These are phyloP conservation scores for Cacoxenus indagator DNA, from an alignment of 2,888 invertebrate genomes.

Conservation along the genomic window DNA sequence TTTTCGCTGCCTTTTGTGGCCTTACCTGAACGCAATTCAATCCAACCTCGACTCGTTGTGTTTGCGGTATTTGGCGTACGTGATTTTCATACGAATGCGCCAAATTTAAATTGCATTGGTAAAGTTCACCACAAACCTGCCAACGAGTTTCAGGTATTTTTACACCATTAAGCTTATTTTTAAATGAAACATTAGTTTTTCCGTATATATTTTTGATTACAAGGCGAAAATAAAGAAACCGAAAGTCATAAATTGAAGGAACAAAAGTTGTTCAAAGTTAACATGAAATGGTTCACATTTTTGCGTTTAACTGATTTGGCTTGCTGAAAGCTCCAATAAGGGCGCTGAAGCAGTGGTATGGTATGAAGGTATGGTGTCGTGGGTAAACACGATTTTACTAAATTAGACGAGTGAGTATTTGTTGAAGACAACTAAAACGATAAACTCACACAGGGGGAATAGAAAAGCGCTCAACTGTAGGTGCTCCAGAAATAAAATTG, in stretches of 20 bases:
- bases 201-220: constrained; percentile 48
- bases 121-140: background rate
- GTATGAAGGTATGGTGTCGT: too few species aligned
- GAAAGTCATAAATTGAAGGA: background rate
- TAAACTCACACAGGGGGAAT: background rate
- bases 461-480: background rate
- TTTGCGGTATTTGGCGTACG: constrained; percentile 54
- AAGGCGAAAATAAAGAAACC: constrained; percentile 20
- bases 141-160: constrained; percentile 37
- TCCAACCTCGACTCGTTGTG: background rate
- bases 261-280: too few species aligned
- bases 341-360: too few species aligned
- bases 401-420: constrained; percentile 49
- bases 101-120: background rate
- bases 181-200: constrained; percentile 56
- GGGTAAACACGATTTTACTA: too few species aligned
- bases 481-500: background rate
- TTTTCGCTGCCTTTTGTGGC: background rate
- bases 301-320: too few species aligned
- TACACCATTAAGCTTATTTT: constrained; percentile 59
- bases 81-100: constrained; percentile 49
- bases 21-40: background rate
- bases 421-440: too few species aligned
- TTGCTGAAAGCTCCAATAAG: too few species aligned
- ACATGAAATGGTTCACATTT: too few species aligned